A percentile compares a stretch with the other conserved stretches of the same genome.
These are phyloP conservation scores for Ditula angustiorana DNA, from an alignment of 2,888 invertebrate species.

Conservation along the genomic window DNA sequence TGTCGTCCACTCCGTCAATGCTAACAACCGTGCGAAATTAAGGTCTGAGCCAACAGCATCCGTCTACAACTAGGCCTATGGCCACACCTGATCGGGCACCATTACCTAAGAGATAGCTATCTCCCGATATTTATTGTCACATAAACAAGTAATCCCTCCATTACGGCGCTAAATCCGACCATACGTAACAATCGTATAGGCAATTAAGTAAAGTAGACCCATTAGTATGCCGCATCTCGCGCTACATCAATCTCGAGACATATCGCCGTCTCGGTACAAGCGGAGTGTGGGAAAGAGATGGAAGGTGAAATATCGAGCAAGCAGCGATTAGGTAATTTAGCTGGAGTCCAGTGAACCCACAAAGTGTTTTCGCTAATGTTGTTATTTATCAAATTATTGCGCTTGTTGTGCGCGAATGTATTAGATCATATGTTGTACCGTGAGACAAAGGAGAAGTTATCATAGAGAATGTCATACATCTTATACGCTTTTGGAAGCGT, in stretches of 20 bases:
- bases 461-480: neutral
- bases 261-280: constrained; percentile 12
- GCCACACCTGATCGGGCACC: neutral
- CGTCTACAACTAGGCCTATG: no score
- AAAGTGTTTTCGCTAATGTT: constrained; percentile 39
- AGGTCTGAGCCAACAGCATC: neutral
- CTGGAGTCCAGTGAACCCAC: constrained; percentile 32
- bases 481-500: neutral
- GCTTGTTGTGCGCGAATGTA: constrained; percentile 7
- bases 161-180: constrained; percentile 33
- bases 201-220: constrained; percentile 39
- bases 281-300: constrained; percentile 13
- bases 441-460: neutral
- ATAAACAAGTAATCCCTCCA: constrained; percentile 29
- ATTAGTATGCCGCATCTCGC: constrained; percentile 38
- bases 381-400: constrained; percentile 32
- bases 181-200: constrained; percentile 38
- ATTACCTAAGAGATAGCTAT: constrained; percentile 9
- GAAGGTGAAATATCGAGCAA: constrained; percentile 11
- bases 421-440: neutral
- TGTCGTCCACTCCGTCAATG: no score
- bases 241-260: constrained; percentile 25
- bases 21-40: neutral
- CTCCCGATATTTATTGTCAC: constrained; percentile 17
- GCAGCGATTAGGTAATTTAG: constrained; percentile 34